phyloP scores from a whole-genome alignment of 1,140 invertebrate genomes.

The Drosophila pachea region DNA sequence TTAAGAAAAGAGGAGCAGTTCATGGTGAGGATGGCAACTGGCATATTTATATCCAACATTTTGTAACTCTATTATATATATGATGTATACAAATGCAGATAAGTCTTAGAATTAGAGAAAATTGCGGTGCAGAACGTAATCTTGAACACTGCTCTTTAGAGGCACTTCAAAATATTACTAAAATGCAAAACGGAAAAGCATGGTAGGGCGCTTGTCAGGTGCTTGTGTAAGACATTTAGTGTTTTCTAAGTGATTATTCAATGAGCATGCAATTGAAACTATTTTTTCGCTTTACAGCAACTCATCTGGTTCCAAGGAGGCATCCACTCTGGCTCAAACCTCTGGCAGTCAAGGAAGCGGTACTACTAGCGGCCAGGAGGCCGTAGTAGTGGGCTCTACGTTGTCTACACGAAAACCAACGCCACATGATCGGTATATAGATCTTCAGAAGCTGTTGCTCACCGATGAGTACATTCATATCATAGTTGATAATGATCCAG shows the following conservation, averaged over 20 bases:
- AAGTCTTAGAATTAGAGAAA: too few relatives aligned
- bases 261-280: slow-evolving; percentile 8
- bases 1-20: too few relatives aligned
- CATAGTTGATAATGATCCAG: slow-evolving; percentile 78
- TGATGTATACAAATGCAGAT: too few relatives aligned
- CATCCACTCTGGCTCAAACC: slow-evolving; percentile 67
- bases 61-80: too few relatives aligned
- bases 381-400: slow-evolving; percentile 25
- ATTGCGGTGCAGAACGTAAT: too few relatives aligned
- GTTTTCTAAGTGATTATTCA: too few relatives aligned
- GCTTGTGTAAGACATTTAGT: slow-evolving; percentile 47
- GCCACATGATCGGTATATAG: slow-evolving; percentile 81
- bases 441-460: slow-evolving; percentile 79
- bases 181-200: too few relatives aligned
- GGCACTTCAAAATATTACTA: too few relatives aligned
- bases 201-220: slow-evolving; percentile 16
- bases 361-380: slow-evolving; percentile 52
- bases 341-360: slow-evolving; percentile 66
- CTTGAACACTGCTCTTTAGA: too few relatives aligned
- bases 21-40: too few relatives aligned
- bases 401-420: slow-evolving; percentile 59
- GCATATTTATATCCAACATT: too few relatives aligned
- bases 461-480: slow-evolving; percentile 68
- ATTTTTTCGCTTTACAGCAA: slow-evolving; percentile 66
- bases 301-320: slow-evolving; percentile 78